Conservation (phyloP, 2,113 vertebrate genomes). For the Prietella phreatophila region DNA sequence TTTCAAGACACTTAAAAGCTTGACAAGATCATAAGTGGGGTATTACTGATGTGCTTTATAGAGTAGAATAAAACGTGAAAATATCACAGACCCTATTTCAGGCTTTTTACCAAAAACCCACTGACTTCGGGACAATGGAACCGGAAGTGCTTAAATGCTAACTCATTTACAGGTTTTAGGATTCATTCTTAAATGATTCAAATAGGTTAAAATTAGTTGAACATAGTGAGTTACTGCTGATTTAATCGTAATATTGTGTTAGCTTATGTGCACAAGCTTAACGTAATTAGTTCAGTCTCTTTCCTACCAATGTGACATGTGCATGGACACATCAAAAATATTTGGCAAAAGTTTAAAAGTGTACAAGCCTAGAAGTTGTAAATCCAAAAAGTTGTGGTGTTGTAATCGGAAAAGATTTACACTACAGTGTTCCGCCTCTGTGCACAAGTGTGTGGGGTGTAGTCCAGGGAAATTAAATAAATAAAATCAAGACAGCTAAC, state of each 20-base stretch:
- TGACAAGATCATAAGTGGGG: no score
- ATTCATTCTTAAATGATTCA: no score
- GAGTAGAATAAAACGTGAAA: no score
- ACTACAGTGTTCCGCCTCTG: background rate
- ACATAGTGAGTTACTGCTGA: background rate
- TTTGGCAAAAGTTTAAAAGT: background rate
- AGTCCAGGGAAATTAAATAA: background rate
- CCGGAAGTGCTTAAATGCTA: no score
- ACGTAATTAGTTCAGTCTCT: background rate
- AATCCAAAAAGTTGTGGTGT: background rate
- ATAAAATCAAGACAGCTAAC: slow-evolving; percentile 8
- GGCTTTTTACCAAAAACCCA: no score
- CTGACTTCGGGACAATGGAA: no score
- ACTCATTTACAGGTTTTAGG: no score
- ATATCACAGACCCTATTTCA: no score
- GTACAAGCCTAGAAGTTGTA: background rate
- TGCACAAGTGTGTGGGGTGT: no score
- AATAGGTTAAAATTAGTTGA: background rate
- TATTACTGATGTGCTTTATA: no score
- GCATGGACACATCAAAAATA: background rate
- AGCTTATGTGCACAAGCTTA: background rate
- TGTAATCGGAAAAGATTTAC: background rate
- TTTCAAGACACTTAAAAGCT: no score
- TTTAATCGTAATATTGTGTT: background rate
- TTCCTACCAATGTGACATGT: background rate